Evolutionary conservation across 2,888 invertebrate species (phyloP).

Genomic region (Priapulus caudatus): DNA sequence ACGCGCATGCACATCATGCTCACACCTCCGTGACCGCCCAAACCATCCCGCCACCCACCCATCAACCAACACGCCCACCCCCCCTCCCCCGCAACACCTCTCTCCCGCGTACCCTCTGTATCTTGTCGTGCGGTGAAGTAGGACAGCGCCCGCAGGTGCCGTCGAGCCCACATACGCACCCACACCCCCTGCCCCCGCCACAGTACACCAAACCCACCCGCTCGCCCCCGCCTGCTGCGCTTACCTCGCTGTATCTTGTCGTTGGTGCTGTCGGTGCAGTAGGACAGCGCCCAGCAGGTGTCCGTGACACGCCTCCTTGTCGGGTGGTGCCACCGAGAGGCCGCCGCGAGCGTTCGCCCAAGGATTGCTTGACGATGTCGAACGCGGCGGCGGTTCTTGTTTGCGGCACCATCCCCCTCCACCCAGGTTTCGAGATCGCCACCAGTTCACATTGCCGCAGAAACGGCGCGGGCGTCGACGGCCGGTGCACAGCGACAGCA

Average conservation of each 20-base stretch:
- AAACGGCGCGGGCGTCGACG: constrained; percentile 49
- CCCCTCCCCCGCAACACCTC: too few relatives aligned
- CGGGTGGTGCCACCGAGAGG: constrained; percentile 55
- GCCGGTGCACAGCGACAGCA: constrained; percentile 55
- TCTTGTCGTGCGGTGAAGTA: constrained; percentile 85
- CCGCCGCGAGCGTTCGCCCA: constrained; percentile 64
- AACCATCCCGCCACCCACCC: too few relatives aligned
- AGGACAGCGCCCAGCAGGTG: constrained; percentile 87
- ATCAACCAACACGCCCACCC: constrained; percentile 25
- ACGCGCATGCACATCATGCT: too few relatives aligned
- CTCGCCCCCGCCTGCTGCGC: constrained; percentile 35
- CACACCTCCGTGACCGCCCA: too few relatives aligned
- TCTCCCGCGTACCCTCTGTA: constrained; percentile 72
- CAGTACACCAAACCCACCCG: constrained; percentile 18
- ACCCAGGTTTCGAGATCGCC: constrained; percentile 83
- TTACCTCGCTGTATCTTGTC: constrained; percentile 71
- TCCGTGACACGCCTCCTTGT: constrained; percentile 72
- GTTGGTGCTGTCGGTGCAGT: constrained; percentile 81
- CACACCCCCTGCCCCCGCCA: too few relatives aligned
- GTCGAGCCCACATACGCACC: too few relatives aligned
- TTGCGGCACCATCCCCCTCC: too few relatives aligned
- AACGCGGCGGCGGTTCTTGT: constrained; percentile 79
- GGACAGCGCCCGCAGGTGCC: constrained; percentile 86
- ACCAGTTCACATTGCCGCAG: constrained; percentile 80
- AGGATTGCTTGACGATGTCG: constrained; percentile 55